Evolutionary conservation across 2,113 vertebrate species (phyloP).

Genomic region (Campylomormyrus numenius): DNA sequence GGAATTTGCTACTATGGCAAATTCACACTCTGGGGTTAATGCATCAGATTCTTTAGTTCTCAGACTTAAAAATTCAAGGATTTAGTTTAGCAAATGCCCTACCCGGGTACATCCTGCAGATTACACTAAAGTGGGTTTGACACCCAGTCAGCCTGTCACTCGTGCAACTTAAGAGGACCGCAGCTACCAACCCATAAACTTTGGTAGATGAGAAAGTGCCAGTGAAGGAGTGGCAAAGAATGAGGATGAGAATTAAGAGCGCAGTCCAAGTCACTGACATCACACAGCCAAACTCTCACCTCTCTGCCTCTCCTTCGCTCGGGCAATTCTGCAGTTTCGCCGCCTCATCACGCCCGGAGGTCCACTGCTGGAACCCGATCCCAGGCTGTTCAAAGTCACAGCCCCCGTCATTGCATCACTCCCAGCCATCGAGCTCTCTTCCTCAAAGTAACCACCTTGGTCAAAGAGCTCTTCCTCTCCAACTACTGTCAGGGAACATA

Average conservation of each 20-base stretch:
- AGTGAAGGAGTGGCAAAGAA: neutral
- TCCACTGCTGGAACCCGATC: conserved; percentile 57
- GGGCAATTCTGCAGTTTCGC: conserved; percentile 63
- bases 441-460: conserved; percentile 57
- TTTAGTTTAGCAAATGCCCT: neutral
- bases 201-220: neutral
- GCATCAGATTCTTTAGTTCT: neutral
- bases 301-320: conserved; percentile 73
- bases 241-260: neutral
- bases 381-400: conserved; percentile 50
- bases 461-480: conserved; percentile 62
- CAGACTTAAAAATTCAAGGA: neutral
- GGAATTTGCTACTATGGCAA: neutral
- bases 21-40: neutral
- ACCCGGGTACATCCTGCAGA: neutral
- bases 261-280: neutral
- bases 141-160: neutral
- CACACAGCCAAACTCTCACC: conserved; percentile 46
- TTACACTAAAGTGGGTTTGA: neutral
- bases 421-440: conserved; percentile 59
- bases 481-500: conserved; percentile 59
- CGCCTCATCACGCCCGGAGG: conserved; percentile 58
- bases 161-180: neutral
- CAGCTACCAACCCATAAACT: neutral
- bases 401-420: conserved; percentile 54